phyloP scores from a whole-genome alignment of 2,888 invertebrate species.

The Ariolimax columbianus region DNA sequence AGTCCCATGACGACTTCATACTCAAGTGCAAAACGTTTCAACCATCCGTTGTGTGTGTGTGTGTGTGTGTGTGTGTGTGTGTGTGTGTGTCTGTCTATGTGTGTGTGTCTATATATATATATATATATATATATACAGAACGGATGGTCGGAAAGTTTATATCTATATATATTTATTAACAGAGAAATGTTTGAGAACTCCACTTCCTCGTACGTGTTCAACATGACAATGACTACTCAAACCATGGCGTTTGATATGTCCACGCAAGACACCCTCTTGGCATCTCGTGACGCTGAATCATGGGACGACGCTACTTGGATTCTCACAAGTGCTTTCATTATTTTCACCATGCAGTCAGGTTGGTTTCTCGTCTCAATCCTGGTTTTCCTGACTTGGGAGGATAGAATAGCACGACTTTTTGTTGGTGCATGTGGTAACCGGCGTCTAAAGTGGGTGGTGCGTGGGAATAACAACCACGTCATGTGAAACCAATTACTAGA shows the following conservation, averaged over 20 bases:
- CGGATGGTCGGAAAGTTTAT: constrained; percentile 14
- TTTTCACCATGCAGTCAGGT: constrained; percentile 96
- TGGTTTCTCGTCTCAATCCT: constrained; percentile 57
- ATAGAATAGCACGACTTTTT: too few species aligned
- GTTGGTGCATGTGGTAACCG: too few species aligned
- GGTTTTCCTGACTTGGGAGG: too few species aligned
- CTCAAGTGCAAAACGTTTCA: too few species aligned
- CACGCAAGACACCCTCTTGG: not conserved
- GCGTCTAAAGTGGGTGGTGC: too few species aligned
- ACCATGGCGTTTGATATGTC: not conserved
- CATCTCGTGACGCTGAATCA: constrained; percentile 49
- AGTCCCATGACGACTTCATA: too few species aligned
- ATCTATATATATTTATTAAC: constrained; percentile 7
- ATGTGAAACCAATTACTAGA: too few species aligned
- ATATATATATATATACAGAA: constrained; percentile 40
- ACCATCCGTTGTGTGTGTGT: too few species aligned
- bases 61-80: constrained; percentile 31
- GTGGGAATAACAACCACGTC: too few species aligned
- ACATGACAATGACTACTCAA: not conserved
- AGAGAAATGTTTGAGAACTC: not conserved
- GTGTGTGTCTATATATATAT: constrained; percentile 32
- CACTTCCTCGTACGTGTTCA: not conserved
- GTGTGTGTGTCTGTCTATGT: constrained; percentile 26
- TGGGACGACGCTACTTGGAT: constrained; percentile 92
- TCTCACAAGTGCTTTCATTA: constrained; percentile 90